Percentiles rank a stretch among this genome's conserved stretches.
These are phyloP conservation scores for Rugalucina vietnamica DNA, from an alignment of 2,888 invertebrate species.

Conservation along the genomic window DNA sequence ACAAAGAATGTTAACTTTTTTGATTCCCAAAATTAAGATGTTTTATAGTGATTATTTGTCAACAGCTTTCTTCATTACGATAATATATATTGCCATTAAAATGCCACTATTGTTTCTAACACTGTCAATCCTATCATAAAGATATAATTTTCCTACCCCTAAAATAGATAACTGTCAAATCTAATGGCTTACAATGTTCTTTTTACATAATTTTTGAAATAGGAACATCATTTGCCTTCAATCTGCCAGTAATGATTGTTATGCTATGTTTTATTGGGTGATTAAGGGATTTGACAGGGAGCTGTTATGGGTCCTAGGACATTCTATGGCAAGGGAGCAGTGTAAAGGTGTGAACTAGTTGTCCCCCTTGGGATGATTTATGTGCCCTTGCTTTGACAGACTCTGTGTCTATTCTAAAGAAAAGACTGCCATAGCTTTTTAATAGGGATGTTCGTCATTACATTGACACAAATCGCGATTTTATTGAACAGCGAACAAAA, in stretches of 20 bases:
- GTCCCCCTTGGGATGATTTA: constrained; percentile 51
- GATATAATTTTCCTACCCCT: constrained; percentile 1
- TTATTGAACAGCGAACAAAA: neutral
- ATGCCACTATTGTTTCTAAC: neutral
- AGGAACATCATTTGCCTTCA: constrained; percentile 41
- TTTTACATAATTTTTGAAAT: constrained; percentile 4
- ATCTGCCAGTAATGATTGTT: constrained; percentile 42
- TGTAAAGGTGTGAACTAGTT: constrained; percentile 50
- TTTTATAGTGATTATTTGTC: neutral
- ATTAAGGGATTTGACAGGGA: constrained; percentile 24
- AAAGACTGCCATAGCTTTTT: constrained; percentile 49
- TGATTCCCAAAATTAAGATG: neutral
- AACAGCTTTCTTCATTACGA: neutral
- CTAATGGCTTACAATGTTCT: constrained; percentile 6
- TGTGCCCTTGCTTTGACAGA: constrained; percentile 42
- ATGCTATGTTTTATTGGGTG: constrained; percentile 19
- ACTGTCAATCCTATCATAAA: constrained; percentile 1
- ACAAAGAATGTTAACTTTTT: neutral
- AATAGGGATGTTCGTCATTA: constrained; percentile 54
- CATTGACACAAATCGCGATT: constrained; percentile 38
- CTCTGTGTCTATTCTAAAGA: constrained; percentile 44
- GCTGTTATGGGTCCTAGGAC: neutral
- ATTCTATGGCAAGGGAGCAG: constrained; percentile 47
- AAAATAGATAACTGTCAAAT: constrained; percentile 42
- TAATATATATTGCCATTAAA: neutral